Evolutionary conservation across 2,888 invertebrate species (phyloP), one percentile per base, ranked within the genome.

Genomic region (Dynastes hyllus): DNA sequence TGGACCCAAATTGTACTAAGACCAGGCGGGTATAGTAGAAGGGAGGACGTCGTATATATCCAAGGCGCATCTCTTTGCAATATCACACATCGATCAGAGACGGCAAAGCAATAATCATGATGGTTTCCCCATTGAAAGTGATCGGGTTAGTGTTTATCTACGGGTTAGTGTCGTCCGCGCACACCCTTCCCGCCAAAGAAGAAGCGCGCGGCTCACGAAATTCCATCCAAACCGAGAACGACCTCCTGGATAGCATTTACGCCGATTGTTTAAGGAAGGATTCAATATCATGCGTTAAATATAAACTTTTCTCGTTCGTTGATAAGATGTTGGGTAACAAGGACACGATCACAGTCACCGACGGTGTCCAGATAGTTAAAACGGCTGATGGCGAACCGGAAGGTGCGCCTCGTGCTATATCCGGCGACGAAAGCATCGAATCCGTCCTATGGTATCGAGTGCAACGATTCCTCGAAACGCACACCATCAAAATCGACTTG

Each of bases 301-400:
- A 95, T 91, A 96, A 96, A 88, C 92, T 96, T 87, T 95, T 96
- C 91, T 93, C 95, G 29, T 95, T 94, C 89, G 95, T 96, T 83
- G 96, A 96, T 90, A 96, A 96, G 89, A 94, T 95, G 91, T 91
- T 96, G 80, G 93, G 94, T 70, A 94, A 94, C 84, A 95, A 95
- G 88, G 96, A 96, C 86, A 93, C 93, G 81, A 95, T 95, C 86
- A 92, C 94, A 8, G 88, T 96, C 63, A 93, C 95, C 78, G 96
- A 96, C 83, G 96, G 96, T 77, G 95, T 96, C 73, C 95, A 96
- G 69, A 94, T 96, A 32, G 94, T 96, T 79, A 94, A 94, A 88
- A 95, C 94, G 5, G 90, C 92, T 55, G 88, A 90, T 69, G 93
- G 93, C 81, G 92, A 93, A 22, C 89, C 90, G 2, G 95, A 95